Evolutionary conservation across 2,888 invertebrate genomes (phyloP).

Genomic region (Ichneumon xanthorius): DNA sequence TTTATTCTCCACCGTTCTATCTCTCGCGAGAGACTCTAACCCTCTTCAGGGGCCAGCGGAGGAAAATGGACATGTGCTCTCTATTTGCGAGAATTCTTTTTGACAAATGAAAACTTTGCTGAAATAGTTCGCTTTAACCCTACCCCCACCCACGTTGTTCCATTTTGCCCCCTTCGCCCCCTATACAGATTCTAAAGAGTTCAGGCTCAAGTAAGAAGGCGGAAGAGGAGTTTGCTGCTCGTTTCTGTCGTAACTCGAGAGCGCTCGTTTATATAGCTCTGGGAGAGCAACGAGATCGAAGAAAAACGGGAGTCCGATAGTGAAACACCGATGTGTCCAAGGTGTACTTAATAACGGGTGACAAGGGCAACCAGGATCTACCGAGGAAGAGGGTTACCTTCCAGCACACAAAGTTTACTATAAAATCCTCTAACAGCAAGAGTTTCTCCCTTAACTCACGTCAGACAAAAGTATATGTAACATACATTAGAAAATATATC

Average conservation of each 20-base stretch:
- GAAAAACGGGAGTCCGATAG: conserved; percentile 20
- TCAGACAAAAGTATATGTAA: background rate
- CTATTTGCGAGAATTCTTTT: background rate
- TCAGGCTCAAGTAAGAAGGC: background rate
- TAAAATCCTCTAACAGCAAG: background rate
- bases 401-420: background rate
- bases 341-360: conserved; percentile 74
- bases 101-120: background rate
- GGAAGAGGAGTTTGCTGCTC: conserved; percentile 12
- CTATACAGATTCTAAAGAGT: background rate
- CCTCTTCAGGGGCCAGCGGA: background rate
- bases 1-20: conserved; percentile 13
- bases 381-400: background rate
- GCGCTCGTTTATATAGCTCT: conserved; percentile 11
- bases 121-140: background rate
- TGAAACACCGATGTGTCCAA: conserved; percentile 6
- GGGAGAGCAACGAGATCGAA: conserved; percentile 23
- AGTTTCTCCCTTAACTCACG: background rate
- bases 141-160: background rate
- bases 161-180: background rate
- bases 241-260: conserved; percentile 29
- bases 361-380: conserved; percentile 60
- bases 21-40: conserved; percentile 6
- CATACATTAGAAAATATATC: background rate
- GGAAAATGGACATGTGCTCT: background rate